phyloP scores from a whole-genome alignment of 2,888 invertebrate species.

The Idaea dimidiata region DNA sequence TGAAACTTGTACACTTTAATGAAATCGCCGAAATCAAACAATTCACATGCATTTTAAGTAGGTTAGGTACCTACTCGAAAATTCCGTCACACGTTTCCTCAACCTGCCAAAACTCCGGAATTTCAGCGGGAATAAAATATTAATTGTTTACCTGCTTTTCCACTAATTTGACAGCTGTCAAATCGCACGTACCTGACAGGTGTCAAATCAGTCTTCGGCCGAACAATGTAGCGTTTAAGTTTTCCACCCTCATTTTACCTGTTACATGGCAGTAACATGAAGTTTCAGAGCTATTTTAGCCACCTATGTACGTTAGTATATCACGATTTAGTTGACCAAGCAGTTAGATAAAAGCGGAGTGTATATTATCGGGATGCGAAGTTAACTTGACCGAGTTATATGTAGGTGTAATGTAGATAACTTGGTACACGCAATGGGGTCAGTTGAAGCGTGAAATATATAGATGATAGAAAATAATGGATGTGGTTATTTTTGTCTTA shows the following conservation, averaged over 20 bases:
- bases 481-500: neutral
- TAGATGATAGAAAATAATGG: neutral
- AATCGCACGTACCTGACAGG: neutral
- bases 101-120: no score
- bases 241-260: neutral
- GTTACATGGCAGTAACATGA: neutral
- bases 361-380: neutral
- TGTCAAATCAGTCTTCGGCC: neutral
- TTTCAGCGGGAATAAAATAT: no score
- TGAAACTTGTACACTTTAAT: no score
- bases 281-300: neutral
- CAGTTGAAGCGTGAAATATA: neutral
- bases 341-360: neutral
- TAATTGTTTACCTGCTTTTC: neutral
- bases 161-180: neutral
- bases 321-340: neutral
- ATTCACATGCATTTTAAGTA: no score
- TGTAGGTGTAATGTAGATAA: neutral
- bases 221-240: neutral
- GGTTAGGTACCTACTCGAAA: no score
- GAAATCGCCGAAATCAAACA: no score
- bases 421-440: neutral
- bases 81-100: no score
- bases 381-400: neutral
- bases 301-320: neutral